Percentiles rank a stretch among this genome's conserved stretches.
phyloP scores from a whole-genome alignment of 2,113 vertebrate genomes.

The Gopherus evgoodei region DNA sequence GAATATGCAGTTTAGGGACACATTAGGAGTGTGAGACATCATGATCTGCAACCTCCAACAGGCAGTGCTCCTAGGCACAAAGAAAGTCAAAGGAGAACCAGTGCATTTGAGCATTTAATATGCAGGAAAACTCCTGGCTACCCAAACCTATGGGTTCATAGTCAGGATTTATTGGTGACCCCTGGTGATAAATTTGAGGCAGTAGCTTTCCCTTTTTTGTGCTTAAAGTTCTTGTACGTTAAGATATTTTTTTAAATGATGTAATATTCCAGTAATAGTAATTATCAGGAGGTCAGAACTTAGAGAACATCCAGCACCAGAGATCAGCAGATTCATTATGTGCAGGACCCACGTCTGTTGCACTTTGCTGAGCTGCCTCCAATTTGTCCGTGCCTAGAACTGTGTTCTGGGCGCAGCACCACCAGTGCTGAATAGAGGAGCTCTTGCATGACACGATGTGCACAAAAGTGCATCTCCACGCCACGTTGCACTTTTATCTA shows the following conservation, averaged over 20 bases:
- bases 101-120: background rate
- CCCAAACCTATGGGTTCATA: too few relatives aligned
- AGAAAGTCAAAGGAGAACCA: background rate
- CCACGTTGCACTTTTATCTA: fast-evolving
- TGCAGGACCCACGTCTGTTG: background rate
- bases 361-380: background rate
- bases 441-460: fast-evolving
- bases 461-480: background rate
- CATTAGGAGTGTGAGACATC: background rate
- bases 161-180: too few relatives aligned
- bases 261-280: background rate
- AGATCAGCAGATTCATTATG: background rate
- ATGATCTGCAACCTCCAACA: background rate
- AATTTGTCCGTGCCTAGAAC: background rate
- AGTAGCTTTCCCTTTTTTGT: background rate
- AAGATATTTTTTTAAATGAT: too few relatives aligned
- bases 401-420: fast-evolving
- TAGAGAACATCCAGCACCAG: background rate
- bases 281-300: background rate
- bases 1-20: background rate
- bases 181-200: background rate
- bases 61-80: background rate
- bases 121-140: background rate
- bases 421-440: background rate
- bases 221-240: background rate